Evolutionary conservation across 2,888 invertebrate species (phyloP), one percentile per base, ranked within the genome.

Genomic region (Gryllus longicercus): DNA sequence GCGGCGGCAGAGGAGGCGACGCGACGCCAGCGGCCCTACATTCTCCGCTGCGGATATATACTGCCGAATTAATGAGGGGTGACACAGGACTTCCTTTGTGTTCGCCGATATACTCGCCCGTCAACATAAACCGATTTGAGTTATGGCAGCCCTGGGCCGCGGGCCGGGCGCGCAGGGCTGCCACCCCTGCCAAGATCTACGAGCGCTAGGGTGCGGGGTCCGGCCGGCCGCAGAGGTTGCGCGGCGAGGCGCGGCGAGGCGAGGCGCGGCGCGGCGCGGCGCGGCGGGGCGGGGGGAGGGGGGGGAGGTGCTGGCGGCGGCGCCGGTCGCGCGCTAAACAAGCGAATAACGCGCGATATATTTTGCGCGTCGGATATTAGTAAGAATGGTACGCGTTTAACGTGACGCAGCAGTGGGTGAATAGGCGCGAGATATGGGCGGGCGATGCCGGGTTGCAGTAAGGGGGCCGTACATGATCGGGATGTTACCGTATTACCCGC

Each of bases 51-150:
- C 63, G 63, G 63, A 63, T 63, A 63, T 63, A 63, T 63, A 63
- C 63, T 63, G 63, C 63, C 63, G 63, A 63, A 63, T 63, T 63
- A 63, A 63, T 63, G 63, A 63, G 63, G 63, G 63, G 63, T 63
- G 63, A 63, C 63, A 63, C 63, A 63, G 63, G 63, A 63, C 63
- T 63, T 63, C 63, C 63, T 63, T 63, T 63, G 63, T 63, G 63
- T 63, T 63, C 63, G 63, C 63, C 63, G 63, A 63, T 63, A 63
- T 63, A 63, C 63, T 63, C 63, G 63, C 63, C 63, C 63, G 63
- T 63, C 63, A 63, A 63, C 63, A 63, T 63, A 63, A 63, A 63
- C 63, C 63, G 63, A 63, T 63, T 63, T 63, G 63, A 63, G 63
- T 63, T 63, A 63, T 63, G 63, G 63, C 63, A 63, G 63, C 1